phyloP scores from a whole-genome alignment of 2,888 invertebrate genomes.

The Cephus runcator region DNA sequence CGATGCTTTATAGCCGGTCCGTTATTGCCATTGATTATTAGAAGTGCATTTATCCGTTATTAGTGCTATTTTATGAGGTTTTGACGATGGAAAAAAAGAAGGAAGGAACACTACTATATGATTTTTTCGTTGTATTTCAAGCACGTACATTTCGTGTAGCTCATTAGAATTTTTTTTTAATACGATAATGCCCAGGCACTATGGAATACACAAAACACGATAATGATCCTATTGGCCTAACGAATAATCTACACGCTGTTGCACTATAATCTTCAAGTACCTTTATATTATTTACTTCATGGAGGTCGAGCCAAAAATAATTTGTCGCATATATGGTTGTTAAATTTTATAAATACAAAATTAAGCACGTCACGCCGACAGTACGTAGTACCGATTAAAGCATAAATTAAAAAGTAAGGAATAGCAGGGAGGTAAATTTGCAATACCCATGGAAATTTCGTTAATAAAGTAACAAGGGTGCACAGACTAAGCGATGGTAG shows the following conservation, averaged over 20 bases:
- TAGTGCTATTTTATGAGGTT: constrained; percentile 23
- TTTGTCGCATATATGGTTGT: neutral
- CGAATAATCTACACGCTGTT: neutral
- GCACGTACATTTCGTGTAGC: neutral
- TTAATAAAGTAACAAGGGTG: neutral
- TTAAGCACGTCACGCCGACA: neutral
- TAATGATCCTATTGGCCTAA: neutral
- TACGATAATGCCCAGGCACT: neutral
- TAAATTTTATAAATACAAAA: neutral
- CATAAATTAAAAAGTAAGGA: neutral
- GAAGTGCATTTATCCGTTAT: constrained; percentile 22
- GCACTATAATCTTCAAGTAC: neutral
- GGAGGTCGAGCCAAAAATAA: neutral
- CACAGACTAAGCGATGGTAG: neutral
- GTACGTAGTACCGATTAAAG: neutral
- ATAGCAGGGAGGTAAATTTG: neutral
- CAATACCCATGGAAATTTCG: neutral
- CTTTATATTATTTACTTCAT: neutral
- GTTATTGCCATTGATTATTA: constrained; percentile 28
- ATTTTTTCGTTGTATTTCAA: neutral
- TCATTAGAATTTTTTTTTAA: neutral
- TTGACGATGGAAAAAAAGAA: neutral
- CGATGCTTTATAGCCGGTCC: constrained; percentile 21
- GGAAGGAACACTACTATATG: neutral
- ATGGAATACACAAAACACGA: neutral